Percentiles rank a stretch among this genome's conserved stretches.
Conservation (phyloP, 2,888 invertebrate genomes). For the Phortica magna region DNA sequence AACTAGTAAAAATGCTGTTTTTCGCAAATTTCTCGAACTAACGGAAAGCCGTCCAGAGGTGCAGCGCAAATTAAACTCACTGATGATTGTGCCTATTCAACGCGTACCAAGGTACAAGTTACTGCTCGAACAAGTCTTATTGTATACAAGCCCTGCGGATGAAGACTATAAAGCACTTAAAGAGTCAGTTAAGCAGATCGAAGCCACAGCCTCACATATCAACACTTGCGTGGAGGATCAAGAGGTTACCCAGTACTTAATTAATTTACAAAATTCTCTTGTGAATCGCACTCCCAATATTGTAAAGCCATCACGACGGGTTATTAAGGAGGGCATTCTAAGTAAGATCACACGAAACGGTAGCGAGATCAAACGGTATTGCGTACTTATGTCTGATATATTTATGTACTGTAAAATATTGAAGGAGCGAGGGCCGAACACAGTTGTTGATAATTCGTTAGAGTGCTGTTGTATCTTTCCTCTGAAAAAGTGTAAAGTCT, state of each 20-base stretch:
- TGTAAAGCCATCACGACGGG: conserved; percentile 82
- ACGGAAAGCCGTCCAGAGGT: conserved; percentile 86
- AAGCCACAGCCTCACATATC: conserved; percentile 84
- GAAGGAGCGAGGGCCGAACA: conserved; percentile 78
- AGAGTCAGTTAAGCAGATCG: conserved; percentile 84
- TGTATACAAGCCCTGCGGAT: conserved; percentile 81
- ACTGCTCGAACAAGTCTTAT: conserved; percentile 83
- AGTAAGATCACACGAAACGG: conserved; percentile 80
- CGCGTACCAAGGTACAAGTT: conserved; percentile 87
- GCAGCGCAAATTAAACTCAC: conserved; percentile 83
- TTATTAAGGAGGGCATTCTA: conserved; percentile 84
- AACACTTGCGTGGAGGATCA: conserved; percentile 86
- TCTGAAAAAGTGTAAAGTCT: conserved; percentile 84
- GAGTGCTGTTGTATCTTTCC: conserved; percentile 85
- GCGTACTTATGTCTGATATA: conserved; percentile 86
- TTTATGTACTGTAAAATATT: conserved; percentile 85
- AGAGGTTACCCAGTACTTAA: conserved; percentile 84
- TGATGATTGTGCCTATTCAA: conserved; percentile 88
- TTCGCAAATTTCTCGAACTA: conserved; percentile 80
- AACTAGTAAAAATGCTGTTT: conserved; percentile 79
- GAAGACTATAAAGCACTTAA: conserved; percentile 80
- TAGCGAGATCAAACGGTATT: conserved; percentile 81
- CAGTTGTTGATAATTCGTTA: conserved; percentile 81
- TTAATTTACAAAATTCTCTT: conserved; percentile 84
- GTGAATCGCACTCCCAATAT: conserved; percentile 82